Base-by-base conservation (phyloP, 2,113 vertebrate species). In the Dasyornis broadbenti region DNA sequence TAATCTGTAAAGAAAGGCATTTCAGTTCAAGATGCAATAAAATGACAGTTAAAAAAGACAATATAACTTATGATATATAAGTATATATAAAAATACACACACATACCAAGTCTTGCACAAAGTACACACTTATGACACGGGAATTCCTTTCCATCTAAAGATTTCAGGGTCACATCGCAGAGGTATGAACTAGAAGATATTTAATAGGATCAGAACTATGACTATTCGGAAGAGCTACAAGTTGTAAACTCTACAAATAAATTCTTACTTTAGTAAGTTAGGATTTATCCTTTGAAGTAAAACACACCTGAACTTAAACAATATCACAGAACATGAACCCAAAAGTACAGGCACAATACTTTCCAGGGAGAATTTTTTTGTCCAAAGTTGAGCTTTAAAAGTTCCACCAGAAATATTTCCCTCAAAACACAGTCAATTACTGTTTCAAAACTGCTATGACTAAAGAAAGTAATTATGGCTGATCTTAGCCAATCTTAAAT, bases 91-190 rank as follows among this genome's bases (percentile, higher is more conserved):
- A 92, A 83, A 84, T 65, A 88, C 52, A 40, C 57, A 50, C 37
- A 97, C 98, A 97, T 98, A 99, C 99, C 99, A 66, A 99, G 98
- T 97, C 99, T 98, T 81, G 99, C 99, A 98, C 99, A 99, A 86
- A 99, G 98, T 60, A 99, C 98, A 97, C 99, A 99, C 95, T 99
- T 99, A 97, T 99, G 99, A 95, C 99, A 99, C 2, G 98, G 98
- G 95, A 99, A 99, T 96, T 99, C 99, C 94, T 98, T 99, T 86
- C 99, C 99, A 96, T 99, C 99, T 94, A 98, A 97, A 89, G 99
- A 99, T 95, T 98, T 99, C 94, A 99, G 97, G 69, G 98, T 99
- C 79, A 99, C 99, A 89, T 99, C 99, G 97, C 98, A 99, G 21
- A 99, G 97, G 97, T 98, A 99, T 1, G 98, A 98, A 97, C 99